Evolutionary conservation across 2,113 vertebrate species (phyloP), one percentile per base, ranked within the genome.

Genomic region (Danionella cerebrum): DNA sequence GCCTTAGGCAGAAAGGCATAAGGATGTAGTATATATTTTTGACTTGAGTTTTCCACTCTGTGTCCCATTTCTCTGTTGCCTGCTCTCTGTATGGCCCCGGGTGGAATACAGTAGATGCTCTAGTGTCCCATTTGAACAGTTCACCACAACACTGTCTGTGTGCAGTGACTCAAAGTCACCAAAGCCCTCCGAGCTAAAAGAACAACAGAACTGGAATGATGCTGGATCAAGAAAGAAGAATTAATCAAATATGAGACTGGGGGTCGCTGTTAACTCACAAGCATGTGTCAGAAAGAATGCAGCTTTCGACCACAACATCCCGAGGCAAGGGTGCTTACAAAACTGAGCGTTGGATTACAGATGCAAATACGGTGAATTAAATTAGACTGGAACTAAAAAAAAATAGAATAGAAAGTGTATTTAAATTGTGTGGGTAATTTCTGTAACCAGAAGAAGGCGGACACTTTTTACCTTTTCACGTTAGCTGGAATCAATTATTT

Each of bases 91-190:
- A 59, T 69, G 64, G 77, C 84, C 81, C 72, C 25, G 45, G 80
- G 85, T 78, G 29, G 50, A 74, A 55, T 70, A n/a, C n/a, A n/a
- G n/a, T n/a, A 65, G 53, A 71, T 55, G 24, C 72, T 54, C 69
- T 69, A 72, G 73, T 82, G 79, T 84, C 82, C 84, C 62, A 71
- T 83, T 84, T 77, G 64, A 73, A 75, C 79, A 69, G 59, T 71
- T 76, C 69, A 76, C 82, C 75, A 78, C 76, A 67, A 27, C 33
- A 35, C 42, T 11, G 25, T 54, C 50, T 53, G 18, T n/a, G n/a
- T 66, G 75, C 73, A 60, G 58, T 65, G 53, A 69, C 60, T 53
- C 59, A 38, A 36, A 38, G 59, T 45, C 33, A 14, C 65, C 41
- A 33, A 45, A 55, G n/a, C 64, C 52, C 53, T 63, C 58, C 24